These are phyloP conservation scores for Darevskia mixta DNA, from an alignment of 2,797 vertebrate genomes.

Conservation along the genomic window DNA sequence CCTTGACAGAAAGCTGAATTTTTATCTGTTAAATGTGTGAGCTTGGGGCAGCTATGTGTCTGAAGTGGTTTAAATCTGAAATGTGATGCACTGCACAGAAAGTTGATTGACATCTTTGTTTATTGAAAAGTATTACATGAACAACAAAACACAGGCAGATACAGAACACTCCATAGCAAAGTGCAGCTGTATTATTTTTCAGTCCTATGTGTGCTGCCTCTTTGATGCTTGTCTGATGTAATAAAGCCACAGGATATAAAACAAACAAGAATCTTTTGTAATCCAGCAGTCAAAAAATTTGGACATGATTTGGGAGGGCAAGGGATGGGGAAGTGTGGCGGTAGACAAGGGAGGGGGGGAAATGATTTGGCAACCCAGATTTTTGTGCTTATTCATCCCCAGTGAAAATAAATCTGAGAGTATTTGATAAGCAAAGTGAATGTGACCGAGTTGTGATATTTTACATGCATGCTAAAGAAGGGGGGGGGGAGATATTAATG, in stretches of 20 bases:
- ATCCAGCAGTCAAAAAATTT: constrained; percentile 75
- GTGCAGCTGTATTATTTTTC: constrained; percentile 80
- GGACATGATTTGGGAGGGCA: constrained; percentile 57
- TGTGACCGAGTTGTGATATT: constrained; percentile 68
- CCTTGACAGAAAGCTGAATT: constrained; percentile 84
- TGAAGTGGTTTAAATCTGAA: constrained; percentile 83
- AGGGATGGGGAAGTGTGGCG: not conserved
- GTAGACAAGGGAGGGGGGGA: not conserved
- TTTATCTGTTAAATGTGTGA: constrained; percentile 84
- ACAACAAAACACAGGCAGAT: constrained; percentile 79
- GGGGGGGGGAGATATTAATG: constrained; percentile 71
- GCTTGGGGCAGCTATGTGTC: constrained; percentile 84
- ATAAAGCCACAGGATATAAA: constrained; percentile 77
- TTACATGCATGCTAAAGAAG: constrained; percentile 69
- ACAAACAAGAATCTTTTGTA: constrained; percentile 76
- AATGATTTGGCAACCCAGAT: not conserved
- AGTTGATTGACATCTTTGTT: constrained; percentile 88
- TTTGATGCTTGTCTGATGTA: constrained; percentile 82
- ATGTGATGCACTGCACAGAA: constrained; percentile 81
- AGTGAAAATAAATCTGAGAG: not conserved
- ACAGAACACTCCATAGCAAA: constrained; percentile 74
- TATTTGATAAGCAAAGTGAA: constrained; percentile 72
- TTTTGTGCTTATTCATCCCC: constrained; percentile 31
- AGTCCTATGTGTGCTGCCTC: constrained; percentile 76
- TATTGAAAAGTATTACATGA: constrained; percentile 86